Evolutionary conservation across 1,140 invertebrate species (phyloP).

Genomic region (Cydia amplana): DNA sequence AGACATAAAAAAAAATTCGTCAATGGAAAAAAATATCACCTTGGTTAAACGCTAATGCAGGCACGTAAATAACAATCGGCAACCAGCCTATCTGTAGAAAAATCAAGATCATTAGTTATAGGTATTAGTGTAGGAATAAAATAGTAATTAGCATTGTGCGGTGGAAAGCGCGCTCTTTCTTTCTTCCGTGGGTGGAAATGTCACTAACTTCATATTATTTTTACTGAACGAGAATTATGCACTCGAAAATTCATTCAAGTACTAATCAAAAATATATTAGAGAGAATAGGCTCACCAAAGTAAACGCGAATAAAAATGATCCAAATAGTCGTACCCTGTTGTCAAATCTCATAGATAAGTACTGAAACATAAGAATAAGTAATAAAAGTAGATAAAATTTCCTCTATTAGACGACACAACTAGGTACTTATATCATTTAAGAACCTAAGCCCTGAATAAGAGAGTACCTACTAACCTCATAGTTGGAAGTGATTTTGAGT

Average conservation of each 20-base stretch:
- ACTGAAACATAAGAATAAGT: slow-evolving; percentile 80
- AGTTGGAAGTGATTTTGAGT: slow-evolving; percentile 89
- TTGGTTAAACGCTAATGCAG: slow-evolving; percentile 88
- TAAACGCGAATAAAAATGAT: slow-evolving; percentile 85
- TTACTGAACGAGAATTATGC: not conserved
- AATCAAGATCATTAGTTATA: not conserved
- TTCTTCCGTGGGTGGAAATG: no score
- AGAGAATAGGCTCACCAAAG: slow-evolving; percentile 82
- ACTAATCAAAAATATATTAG: not conserved
- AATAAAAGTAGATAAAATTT: not conserved
- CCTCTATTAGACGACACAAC: no score
- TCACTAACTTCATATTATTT: no score
- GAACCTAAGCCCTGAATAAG: slow-evolving; percentile 14
- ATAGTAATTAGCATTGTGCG: not conserved
- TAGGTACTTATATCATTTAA: no score
- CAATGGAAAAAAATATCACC: slow-evolving; percentile 69
- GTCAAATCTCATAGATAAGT: slow-evolving; percentile 89
- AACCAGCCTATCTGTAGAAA: slow-evolving; percentile 84
- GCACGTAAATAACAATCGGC: slow-evolving; percentile 87
- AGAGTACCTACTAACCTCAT: slow-evolving; percentile 82
- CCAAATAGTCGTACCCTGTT: slow-evolving; percentile 86
- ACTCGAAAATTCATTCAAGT: not conserved
- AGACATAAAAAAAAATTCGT: no score
- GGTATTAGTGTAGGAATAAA: no score
- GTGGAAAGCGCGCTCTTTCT: no score